Percentiles rank a stretch among this genome's conserved stretches.
Evolutionary conservation across 2,797 vertebrate genomes (phyloP).

Genomic region (Centroberyx gerrardi): DNA sequence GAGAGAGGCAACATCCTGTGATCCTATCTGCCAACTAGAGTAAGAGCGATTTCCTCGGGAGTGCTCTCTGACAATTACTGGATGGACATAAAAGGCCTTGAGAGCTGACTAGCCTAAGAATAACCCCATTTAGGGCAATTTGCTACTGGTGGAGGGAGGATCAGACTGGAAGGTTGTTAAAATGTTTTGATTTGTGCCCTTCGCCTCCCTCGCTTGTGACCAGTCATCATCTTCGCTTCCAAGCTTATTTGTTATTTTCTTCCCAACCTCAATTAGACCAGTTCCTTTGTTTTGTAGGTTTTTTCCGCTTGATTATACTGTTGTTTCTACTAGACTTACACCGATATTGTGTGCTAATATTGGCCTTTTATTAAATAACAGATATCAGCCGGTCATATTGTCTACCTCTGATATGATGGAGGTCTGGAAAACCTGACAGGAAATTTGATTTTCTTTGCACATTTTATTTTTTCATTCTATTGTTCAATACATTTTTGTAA

Average conservation of each 20-base stretch:
- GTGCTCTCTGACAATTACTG: constrained; percentile 62
- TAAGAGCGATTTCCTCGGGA: constrained; percentile 60
- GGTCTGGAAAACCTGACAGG: too few relatives aligned
- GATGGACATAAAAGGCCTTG: constrained; percentile 64
- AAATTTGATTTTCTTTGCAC: too few relatives aligned
- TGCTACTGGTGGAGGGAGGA: constrained; percentile 43
- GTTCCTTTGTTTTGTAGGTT: too few relatives aligned
- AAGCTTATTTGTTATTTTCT: constrained; percentile 36
- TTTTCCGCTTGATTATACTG: too few relatives aligned
- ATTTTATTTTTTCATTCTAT: too few relatives aligned
- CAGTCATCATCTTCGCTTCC: constrained; percentile 8
- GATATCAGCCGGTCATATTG: too few relatives aligned
- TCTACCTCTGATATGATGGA: too few relatives aligned
- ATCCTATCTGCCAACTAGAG: constrained; percentile 55
- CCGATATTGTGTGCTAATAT: too few relatives aligned
- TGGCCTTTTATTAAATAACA: too few relatives aligned
- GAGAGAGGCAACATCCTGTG: constrained; percentile 45
- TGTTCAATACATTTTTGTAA: too few relatives aligned
- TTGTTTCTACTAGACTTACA: too few relatives aligned
- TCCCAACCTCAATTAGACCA: constrained; percentile 27
- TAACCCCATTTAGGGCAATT: constrained; percentile 70
- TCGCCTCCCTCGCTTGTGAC: constrained; percentile 2
- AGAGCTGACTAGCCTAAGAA: constrained; percentile 62
- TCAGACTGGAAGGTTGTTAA: constrained; percentile 39
- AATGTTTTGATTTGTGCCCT: constrained; percentile 35